Evolutionary conservation across 1,140 invertebrate genomes (phyloP), one percentile per base, ranked within the genome.

Genomic region (Teleogryllus occipitalis): DNA sequence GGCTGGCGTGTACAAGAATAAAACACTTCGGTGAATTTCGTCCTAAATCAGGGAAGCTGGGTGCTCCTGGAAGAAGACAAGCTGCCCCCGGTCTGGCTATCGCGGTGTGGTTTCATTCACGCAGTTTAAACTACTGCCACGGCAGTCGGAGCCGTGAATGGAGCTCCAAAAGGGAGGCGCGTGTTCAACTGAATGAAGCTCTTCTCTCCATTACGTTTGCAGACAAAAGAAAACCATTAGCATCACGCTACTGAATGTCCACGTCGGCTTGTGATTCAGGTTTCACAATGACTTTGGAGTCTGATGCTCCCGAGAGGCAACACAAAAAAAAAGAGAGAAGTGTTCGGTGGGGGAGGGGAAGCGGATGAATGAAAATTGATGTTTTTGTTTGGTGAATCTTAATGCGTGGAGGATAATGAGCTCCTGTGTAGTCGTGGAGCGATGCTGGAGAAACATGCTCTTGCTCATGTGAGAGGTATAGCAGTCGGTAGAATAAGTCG

Each of bases 151-250:
- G 54, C 54, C 54, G 54, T 65, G 54, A 65, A 65, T 65, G 54
- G 18, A 65, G 18, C 2, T 10, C 10, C 54, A 65, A n/a, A n/a
- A n/a, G n/a, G n/a, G n/a, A n/a, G 54, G 54, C 54, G 54, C 18
- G 54, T 65, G 54, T 65, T 65, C 54, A 7, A 10, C 18, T 65
- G 54, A 65, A 65, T 65, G 54, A 65, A 65, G 18, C 54, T 65
- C 54, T 65, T 18, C 18, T 65, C 54, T 65, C 54, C 54, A 65
- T 65, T 65, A 65, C 54, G 10, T 65, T 18, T 65, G 10, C 54
- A 65, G 54, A 65, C 54, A 65, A 65, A 65, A 65, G 54, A 65
- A 65, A 65, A 65, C 54, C 54, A 65, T 65, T 65, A 65, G 54
- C 54, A 65, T 65, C 54, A 65, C 54, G 54, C 54, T 65, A 65